phyloP scores from a whole-genome alignment of 2,888 invertebrate species.

The Trissoscelio sp. region DNA sequence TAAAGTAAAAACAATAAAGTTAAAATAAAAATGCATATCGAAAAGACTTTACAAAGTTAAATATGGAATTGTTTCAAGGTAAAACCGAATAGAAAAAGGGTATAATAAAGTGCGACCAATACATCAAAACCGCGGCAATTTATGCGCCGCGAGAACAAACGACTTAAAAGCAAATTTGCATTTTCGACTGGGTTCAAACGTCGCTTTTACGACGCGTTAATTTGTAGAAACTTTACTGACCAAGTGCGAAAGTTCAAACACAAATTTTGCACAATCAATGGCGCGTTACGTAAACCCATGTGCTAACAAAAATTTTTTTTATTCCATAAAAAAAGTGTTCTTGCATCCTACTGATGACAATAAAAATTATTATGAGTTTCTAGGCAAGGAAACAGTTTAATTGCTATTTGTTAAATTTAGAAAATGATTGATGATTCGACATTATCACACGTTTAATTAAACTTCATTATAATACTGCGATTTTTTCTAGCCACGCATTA shows the following conservation, averaged over 20 bases:
- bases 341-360: too few relatives aligned
- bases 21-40: not conserved
- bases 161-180: not conserved
- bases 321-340: too few relatives aligned
- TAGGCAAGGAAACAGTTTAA: too few relatives aligned
- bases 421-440: too few relatives aligned
- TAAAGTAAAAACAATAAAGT: too few relatives aligned
- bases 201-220: not conserved
- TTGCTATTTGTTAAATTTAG: too few relatives aligned
- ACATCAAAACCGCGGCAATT: not conserved
- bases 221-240: not conserved
- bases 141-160: not conserved
- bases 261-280: not conserved
- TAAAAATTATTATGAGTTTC: too few relatives aligned
- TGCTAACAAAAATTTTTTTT: too few relatives aligned
- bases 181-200: not conserved
- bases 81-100: not conserved
- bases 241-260: constrained; percentile 8
- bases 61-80: not conserved
- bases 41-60: not conserved
- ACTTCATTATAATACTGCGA: too few relatives aligned
- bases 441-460: too few relatives aligned
- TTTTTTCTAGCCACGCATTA: too few relatives aligned
- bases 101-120: not conserved
- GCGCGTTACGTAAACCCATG: not conserved